phyloP scores from a whole-genome alignment of 2,888 invertebrate genomes.

The Diabrotica balteata region DNA sequence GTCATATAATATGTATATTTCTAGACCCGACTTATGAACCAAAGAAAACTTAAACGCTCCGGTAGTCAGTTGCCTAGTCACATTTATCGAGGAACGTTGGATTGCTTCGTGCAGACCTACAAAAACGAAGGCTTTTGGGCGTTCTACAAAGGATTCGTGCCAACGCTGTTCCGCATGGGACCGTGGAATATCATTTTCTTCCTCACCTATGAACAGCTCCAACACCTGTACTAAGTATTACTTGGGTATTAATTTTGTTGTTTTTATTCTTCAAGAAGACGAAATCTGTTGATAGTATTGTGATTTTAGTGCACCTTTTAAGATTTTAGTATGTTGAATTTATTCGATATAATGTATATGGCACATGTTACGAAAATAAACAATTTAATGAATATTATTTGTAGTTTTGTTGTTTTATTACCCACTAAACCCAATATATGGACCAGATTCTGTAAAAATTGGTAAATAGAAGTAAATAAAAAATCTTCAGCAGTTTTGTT shows the following conservation, averaged over 20 bases:
- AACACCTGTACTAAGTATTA: constrained; percentile 68
- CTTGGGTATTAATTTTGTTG: constrained; percentile 10
- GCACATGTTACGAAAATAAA: constrained; percentile 15
- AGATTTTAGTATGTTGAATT: constrained; percentile 2
- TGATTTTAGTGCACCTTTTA: constrained; percentile 13
- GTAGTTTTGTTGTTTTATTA: background rate
- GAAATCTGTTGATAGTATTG: constrained; percentile 10
- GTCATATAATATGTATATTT: constrained; percentile 47
- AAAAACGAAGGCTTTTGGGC: constrained; percentile 86
- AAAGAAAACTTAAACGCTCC: constrained; percentile 67
- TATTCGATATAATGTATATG: constrained; percentile 13
- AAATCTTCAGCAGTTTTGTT: no score
- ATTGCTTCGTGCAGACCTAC: constrained; percentile 75
- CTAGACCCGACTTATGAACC: constrained; percentile 94
- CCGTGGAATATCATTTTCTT: constrained; percentile 98
- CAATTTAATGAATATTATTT: constrained; percentile 2
- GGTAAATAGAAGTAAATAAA: no score
- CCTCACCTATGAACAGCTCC: constrained; percentile 90
- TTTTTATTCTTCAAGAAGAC: constrained; percentile 9
- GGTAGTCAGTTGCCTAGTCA: constrained; percentile 64
- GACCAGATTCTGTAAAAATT: no score
- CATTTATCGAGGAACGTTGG: constrained; percentile 83
- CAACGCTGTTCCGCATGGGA: constrained; percentile 95
- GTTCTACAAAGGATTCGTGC: constrained; percentile 93
- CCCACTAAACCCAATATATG: no score